Evolutionary conservation across 1,140 invertebrate species (phyloP).

Genomic region (Bombus affinis): DNA sequence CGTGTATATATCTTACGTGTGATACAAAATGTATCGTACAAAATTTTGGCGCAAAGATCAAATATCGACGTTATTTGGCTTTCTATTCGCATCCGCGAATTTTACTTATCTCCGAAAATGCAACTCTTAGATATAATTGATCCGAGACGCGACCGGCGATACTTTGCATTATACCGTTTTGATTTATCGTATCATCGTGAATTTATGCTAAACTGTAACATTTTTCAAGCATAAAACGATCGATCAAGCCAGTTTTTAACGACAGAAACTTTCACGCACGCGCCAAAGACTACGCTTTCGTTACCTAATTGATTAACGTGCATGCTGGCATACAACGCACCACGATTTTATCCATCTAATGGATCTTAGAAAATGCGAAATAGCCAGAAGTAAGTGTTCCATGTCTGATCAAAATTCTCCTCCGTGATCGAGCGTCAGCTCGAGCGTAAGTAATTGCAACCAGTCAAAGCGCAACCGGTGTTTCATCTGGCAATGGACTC

Average conservation of each 20-base stretch:
- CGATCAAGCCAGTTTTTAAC: constrained; percentile 8
- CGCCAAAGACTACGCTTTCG: constrained; percentile 6
- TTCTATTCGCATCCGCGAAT: too few species aligned
- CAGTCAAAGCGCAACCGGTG: background rate
- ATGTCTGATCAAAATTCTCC: constrained; percentile 49
- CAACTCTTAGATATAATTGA: too few species aligned
- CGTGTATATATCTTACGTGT: too few species aligned
- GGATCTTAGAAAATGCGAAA: constrained; percentile 38
- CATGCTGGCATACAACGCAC: background rate
- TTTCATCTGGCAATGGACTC: background rate
- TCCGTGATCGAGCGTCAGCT: constrained; percentile 33
- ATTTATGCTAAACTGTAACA: background rate
- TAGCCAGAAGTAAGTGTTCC: constrained; percentile 40
- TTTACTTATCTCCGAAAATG: too few species aligned
- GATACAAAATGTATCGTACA: too few species aligned
- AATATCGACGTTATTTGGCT: too few species aligned
- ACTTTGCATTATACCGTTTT: too few species aligned
- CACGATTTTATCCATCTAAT: constrained; percentile 14
- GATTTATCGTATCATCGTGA: too few species aligned
- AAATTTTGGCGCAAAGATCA: too few species aligned
- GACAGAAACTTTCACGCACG: constrained; percentile 15
- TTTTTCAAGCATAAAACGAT: background rate
- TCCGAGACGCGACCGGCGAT: too few species aligned
- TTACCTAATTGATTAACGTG: constrained; percentile 27
- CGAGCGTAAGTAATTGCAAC: constrained; percentile 35